Evolutionary conservation across 1,140 invertebrate genomes (phyloP).

Genomic region (Trachelipus rathkii): DNA sequence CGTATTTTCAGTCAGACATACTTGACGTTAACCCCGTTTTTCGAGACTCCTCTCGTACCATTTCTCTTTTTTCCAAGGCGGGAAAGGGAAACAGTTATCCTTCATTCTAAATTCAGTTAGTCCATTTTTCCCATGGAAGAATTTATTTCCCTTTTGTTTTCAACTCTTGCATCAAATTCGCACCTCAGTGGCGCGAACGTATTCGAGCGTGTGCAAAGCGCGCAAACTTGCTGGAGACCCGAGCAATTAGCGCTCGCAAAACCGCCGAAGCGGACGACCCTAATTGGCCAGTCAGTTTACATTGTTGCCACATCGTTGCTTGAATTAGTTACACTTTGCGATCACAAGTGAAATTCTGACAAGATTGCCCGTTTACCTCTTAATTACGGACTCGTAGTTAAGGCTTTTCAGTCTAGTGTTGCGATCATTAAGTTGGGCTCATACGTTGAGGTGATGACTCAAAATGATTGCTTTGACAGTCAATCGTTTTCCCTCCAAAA

Average conservation of each 20-base stretch:
- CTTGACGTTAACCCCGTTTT: not conserved
- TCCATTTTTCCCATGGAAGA: no score
- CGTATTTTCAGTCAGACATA: not conserved
- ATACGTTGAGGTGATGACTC: conserved; percentile 3
- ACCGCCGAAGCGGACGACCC: conserved; percentile 1
- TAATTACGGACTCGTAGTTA: not conserved
- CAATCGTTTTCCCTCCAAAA: not conserved
- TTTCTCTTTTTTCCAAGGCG: no score
- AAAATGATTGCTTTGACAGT: not conserved
- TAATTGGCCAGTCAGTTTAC: conserved; percentile 44
- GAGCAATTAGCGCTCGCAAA: conserved; percentile 32
- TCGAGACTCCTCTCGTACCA: no score
- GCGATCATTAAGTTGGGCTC: conserved; percentile 2
- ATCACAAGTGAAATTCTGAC: conserved; percentile 3
- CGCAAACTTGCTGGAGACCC: not conserved
- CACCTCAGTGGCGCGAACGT: no score
- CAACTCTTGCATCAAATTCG: no score
- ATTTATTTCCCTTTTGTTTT: no score
- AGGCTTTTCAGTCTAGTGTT: not conserved
- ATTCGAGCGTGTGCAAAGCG: no score
- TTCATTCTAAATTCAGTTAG: no score
- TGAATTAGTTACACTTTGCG: not conserved
- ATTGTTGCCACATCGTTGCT: conserved; percentile 36
- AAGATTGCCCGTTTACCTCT: not conserved
- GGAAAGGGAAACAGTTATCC: no score